phyloP scores from a whole-genome alignment of 2,888 invertebrate species.

The Digitonthophagus gazella region DNA sequence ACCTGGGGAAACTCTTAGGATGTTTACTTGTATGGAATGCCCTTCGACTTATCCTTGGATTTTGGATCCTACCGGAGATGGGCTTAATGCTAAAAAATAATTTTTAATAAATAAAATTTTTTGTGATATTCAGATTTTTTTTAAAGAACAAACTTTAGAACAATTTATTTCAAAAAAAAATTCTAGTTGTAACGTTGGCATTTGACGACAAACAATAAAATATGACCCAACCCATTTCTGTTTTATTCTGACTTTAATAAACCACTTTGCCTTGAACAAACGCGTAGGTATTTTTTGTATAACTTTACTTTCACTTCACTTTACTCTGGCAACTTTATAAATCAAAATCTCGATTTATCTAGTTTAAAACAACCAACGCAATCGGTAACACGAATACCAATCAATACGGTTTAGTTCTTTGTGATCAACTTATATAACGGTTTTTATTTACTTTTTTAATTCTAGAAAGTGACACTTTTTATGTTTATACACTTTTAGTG shows the following conservation, averaged over 20 bases:
- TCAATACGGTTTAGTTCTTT: background rate
- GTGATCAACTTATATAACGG: background rate
- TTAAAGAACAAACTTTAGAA: background rate
- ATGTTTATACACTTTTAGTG: too few relatives aligned
- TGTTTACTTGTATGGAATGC: conserved; percentile 95
- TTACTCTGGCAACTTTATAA: conserved; percentile 6
- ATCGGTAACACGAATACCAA: background rate
- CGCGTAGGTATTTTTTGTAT: background rate
- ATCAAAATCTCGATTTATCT: background rate
- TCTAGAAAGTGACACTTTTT: too few relatives aligned
- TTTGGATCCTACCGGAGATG: conserved; percentile 91
- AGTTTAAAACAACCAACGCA: background rate
- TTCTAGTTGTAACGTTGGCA: background rate
- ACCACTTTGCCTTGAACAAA: background rate
- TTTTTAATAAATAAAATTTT: conserved; percentile 36
- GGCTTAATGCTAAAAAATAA: conserved; percentile 80
- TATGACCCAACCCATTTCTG: background rate
- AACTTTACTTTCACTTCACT: background rate
- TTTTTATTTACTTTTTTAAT: too few relatives aligned
- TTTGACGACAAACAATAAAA: background rate
- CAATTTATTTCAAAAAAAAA: background rate
- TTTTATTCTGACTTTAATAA: background rate
- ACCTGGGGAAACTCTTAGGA: conserved; percentile 86
- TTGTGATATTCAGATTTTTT: too few relatives aligned
- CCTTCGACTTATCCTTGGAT: conserved; percentile 96